These are phyloP conservation scores for Brachymystax lenok DNA, from an alignment of 2,797 vertebrate species.

Conservation along the genomic window DNA sequence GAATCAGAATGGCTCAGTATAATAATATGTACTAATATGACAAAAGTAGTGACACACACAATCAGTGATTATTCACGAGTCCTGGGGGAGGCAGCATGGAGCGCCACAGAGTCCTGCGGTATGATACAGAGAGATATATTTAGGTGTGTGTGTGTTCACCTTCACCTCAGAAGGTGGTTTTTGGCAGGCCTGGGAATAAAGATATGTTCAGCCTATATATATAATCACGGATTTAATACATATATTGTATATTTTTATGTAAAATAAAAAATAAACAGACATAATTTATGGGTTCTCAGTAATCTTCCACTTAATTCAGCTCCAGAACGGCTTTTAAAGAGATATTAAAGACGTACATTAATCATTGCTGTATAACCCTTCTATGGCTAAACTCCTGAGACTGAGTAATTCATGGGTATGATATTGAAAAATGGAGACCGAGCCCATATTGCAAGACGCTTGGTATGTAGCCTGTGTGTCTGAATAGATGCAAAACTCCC, in stretches of 20 bases:
- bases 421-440: slow-evolving; percentile 36
- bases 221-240: slow-evolving; percentile 15
- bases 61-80: slow-evolving; percentile 58
- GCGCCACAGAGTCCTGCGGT: slow-evolving; percentile 65
- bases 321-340: slow-evolving; percentile 24
- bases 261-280: slow-evolving; percentile 15
- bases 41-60: slow-evolving; percentile 57
- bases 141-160: slow-evolving; percentile 18
- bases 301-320: slow-evolving; percentile 31
- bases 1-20: not conserved
- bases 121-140: slow-evolving; percentile 56
- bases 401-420: slow-evolving; percentile 6
- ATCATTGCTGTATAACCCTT: slow-evolving; percentile 31
- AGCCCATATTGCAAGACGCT: slow-evolving; percentile 43
- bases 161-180: slow-evolving; percentile 14
- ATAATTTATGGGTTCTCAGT: slow-evolving; percentile 36
- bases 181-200: not conserved
- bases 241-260: slow-evolving; percentile 1
- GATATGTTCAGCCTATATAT: not conserved
- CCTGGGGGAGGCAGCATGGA: slow-evolving; percentile 49
- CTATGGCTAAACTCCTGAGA: slow-evolving; percentile 24
- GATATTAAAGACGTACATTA: slow-evolving; percentile 38
- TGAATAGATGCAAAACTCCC: slow-evolving; percentile 1
- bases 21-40: slow-evolving; percentile 63
- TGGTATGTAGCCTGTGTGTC: slow-evolving; percentile 3